phyloP scores from a whole-genome alignment of 2,113 vertebrate species.

The Varanus komodoensis region DNA sequence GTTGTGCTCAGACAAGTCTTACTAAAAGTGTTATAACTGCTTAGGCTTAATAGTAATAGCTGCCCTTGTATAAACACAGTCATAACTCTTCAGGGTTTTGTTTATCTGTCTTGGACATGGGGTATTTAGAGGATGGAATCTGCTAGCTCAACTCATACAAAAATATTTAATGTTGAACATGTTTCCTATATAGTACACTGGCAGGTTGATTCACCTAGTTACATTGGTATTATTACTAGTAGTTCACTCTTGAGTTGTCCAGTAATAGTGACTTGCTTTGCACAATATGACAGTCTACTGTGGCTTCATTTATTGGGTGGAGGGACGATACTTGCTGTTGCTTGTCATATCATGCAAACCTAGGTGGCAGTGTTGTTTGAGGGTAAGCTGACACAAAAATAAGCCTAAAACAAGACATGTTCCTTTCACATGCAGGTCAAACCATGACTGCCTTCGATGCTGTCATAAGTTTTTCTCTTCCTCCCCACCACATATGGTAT shows the following conservation, averaged over 20 bases:
- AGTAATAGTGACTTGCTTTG: not conserved
- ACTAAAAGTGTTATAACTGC: not conserved
- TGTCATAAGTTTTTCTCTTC: too few relatives aligned
- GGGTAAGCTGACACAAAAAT: too few relatives aligned
- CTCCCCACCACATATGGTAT: too few relatives aligned
- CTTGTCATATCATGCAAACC: too few relatives aligned
- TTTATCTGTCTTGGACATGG: not conserved
- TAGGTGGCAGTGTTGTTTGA: too few relatives aligned
- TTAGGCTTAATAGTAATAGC: slow-evolving; percentile 10
- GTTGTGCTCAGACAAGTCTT: not conserved
- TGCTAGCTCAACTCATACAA: not conserved
- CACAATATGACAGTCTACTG: too few relatives aligned
- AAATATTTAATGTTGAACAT: slow-evolving; percentile 3
- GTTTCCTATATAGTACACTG: not conserved
- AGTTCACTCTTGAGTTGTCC: not conserved
- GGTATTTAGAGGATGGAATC: not conserved
- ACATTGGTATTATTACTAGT: not conserved
- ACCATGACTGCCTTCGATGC: too few relatives aligned
- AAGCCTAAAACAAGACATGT: too few relatives aligned
- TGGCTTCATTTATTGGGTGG: too few relatives aligned
- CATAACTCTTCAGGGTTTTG: not conserved
- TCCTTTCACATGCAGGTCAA: too few relatives aligned
- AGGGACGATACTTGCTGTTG: too few relatives aligned
- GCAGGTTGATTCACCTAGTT: not conserved
- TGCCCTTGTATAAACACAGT: not conserved